These are phyloP conservation scores for Cydia splendana DNA, from an alignment of 1,140 invertebrate genomes.

Conservation along the genomic window DNA sequence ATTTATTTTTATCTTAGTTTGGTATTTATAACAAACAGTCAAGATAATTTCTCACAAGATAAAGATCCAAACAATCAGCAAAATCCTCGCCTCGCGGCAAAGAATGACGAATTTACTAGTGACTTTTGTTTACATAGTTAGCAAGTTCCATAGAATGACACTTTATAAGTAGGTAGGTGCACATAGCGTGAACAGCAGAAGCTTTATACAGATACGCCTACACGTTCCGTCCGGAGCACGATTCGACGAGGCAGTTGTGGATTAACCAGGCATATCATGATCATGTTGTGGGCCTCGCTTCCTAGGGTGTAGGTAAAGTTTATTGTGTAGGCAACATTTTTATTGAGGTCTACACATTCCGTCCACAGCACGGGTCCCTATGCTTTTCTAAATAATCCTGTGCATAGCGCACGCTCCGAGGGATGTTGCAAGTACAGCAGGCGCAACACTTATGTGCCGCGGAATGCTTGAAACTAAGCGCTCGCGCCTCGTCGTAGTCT, in stretches of 20 bases:
- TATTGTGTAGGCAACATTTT: too few species aligned
- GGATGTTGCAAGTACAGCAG: constrained; percentile 49
- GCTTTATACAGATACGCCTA: neutral
- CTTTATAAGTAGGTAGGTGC: too few species aligned
- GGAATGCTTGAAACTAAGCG: constrained; percentile 55
- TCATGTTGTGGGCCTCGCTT: constrained; percentile 44
- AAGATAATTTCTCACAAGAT: too few species aligned
- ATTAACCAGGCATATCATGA: constrained; percentile 34
- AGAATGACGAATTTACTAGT: too few species aligned
- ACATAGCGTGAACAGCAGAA: too few species aligned
- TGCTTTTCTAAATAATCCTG: constrained; percentile 46
- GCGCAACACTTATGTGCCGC: constrained; percentile 48
- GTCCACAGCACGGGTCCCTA: constrained; percentile 38
- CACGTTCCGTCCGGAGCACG: constrained; percentile 17
- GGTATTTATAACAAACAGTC: too few species aligned
- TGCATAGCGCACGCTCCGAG: constrained; percentile 56
- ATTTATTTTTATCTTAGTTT: neutral
- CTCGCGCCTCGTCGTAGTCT: constrained; percentile 56
- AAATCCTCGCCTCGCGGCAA: too few species aligned
- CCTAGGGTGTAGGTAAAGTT: too few species aligned
- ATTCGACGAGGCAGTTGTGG: constrained; percentile 35
- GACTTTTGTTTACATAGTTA: too few species aligned
- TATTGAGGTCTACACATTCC: neutral
- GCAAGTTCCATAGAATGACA: too few species aligned
- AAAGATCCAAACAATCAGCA: too few species aligned